Evolutionary conservation across 1,140 invertebrate genomes (phyloP).

Genomic region (Penaeus japonicus): DNA sequence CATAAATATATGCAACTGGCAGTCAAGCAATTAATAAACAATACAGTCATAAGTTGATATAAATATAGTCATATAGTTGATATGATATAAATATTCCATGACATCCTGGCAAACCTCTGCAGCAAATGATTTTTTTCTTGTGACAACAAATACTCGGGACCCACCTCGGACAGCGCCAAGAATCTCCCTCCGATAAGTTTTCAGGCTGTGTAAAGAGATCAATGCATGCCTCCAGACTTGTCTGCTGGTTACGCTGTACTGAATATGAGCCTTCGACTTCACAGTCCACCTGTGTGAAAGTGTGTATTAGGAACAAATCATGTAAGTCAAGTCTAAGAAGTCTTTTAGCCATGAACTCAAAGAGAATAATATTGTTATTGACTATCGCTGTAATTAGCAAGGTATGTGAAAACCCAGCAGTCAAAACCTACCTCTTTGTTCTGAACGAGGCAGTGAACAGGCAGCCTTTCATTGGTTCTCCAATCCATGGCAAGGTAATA

Average conservation of each 20-base stretch:
- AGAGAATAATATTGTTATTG: too few relatives aligned
- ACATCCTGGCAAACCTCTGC: too few relatives aligned
- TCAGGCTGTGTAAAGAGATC: conserved; percentile 70
- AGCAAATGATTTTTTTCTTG: too few relatives aligned
- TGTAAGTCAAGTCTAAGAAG: background rate
- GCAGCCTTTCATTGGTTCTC: conserved; percentile 64
- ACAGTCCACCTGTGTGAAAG: conserved; percentile 45
- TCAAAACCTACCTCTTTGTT: conserved; percentile 45
- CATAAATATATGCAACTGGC: too few relatives aligned
- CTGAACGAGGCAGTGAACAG: conserved; percentile 60
- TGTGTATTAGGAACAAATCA: background rate
- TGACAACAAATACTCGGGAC: too few relatives aligned
- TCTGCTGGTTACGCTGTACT: conserved; percentile 56
- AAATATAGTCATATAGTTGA: too few relatives aligned
- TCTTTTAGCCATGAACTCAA: too few relatives aligned
- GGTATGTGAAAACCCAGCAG: background rate
- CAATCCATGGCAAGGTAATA: conserved; percentile 66
- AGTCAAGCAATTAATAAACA: too few relatives aligned
- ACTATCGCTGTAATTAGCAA: too few relatives aligned
- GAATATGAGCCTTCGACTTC: conserved; percentile 38
- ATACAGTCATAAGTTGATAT: too few relatives aligned
- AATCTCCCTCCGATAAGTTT: conserved; percentile 67
- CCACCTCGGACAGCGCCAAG: conserved; percentile 65
- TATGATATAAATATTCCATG: too few relatives aligned
- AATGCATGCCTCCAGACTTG: conserved; percentile 67